Evolutionary conservation across 2,797 vertebrate genomes (phyloP).

Genomic region (Acanthurus leucopareius): DNA sequence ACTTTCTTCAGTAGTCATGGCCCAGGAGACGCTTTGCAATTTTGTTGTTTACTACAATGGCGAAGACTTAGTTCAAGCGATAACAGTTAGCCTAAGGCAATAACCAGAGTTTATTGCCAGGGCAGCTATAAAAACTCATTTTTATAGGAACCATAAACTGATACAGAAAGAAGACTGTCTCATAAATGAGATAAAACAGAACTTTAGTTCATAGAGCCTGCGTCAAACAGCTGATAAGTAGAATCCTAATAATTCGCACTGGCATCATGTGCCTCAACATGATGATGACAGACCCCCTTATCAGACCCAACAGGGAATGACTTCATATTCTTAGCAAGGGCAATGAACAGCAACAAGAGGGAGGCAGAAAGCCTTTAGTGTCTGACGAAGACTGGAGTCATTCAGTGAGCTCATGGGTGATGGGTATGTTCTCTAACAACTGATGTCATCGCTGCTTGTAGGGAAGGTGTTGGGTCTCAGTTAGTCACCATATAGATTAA

Average conservation of each 20-base stretch:
- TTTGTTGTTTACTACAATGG: too few relatives aligned
- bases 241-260: not conserved
- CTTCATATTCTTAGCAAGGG: constrained; percentile 42
- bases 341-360: not conserved
- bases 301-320: constrained; percentile 18
- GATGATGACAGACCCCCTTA: not conserved
- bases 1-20: too few relatives aligned
- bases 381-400: constrained; percentile 51
- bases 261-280: not conserved
- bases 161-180: not conserved
- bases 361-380: constrained; percentile 57
- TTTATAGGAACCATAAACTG: not conserved
- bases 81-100: too few relatives aligned
- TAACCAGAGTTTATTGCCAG: too few relatives aligned
- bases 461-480: not conserved
- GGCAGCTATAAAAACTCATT: not conserved
- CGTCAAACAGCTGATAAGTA: not conserved
- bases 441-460: constrained; percentile 19
- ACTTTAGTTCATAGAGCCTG: not conserved
- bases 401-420: constrained; percentile 55
- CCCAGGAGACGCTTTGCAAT: too few relatives aligned
- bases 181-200: not conserved
- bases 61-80: too few relatives aligned
- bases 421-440: not conserved
- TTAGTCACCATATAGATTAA: not conserved